These are phyloP conservation scores for Stylophora pistillata DNA, from an alignment of 64 coral and sea anemone genomes.

Conservation along the genomic window DNA sequence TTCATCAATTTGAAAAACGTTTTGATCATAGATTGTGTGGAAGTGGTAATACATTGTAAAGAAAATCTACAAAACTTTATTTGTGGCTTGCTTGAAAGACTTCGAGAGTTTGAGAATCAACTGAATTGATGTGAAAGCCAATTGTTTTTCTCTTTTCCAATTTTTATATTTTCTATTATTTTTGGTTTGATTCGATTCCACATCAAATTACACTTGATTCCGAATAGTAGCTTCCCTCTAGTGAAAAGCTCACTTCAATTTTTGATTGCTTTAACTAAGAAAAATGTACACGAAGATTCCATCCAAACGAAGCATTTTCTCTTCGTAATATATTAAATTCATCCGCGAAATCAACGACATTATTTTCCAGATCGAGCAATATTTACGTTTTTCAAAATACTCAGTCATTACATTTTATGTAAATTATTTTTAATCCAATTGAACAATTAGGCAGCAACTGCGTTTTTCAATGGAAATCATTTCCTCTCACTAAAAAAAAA, in stretches of 20 bases:
- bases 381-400: neutral
- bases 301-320: no score
- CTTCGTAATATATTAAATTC: no score
- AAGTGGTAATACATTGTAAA: neutral
- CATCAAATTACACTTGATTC: no score
- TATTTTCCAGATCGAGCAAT: neutral
- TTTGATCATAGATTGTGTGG: no score
- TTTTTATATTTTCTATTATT: no score
- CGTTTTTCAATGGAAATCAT: neutral
- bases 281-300: no score
- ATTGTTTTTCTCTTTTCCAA: no score
- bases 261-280: no score
- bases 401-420: neutral
- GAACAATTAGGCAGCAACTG: neutral
- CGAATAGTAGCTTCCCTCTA: neutral
- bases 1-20: neutral
- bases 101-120: neutral
- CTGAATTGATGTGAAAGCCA: neutral
- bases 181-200: no score
- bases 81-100: neutral
- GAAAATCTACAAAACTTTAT: neutral
- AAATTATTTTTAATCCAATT: neutral
- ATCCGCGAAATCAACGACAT: neutral
- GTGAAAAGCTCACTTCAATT: no score
- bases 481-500: neutral